These are phyloP conservation scores for Oncorhynchus clarkii DNA, from an alignment of 2,113 vertebrate genomes.

Conservation along the genomic window DNA sequence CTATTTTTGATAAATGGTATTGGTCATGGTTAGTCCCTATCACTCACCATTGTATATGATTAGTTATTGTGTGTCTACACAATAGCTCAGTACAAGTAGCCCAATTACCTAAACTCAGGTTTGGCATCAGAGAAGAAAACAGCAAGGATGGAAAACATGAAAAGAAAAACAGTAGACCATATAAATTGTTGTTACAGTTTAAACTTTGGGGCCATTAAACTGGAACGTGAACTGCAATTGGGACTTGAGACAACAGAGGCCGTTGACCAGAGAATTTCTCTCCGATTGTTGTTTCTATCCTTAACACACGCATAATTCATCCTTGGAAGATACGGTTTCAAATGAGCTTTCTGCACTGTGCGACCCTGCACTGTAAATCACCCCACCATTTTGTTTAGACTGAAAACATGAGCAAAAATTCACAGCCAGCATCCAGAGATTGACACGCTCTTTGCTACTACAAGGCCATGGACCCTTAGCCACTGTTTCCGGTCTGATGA, in stretches of 20 bases:
- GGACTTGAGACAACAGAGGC: not conserved
- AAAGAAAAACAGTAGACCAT: not conserved
- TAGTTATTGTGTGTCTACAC: no score
- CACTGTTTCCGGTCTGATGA: slow-evolving; percentile 8
- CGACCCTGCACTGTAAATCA: slow-evolving; percentile 15
- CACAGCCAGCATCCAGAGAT: slow-evolving; percentile 13
- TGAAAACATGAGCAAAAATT: slow-evolving; percentile 15
- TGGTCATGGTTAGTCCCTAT: no score
- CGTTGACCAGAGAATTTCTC: slow-evolving; percentile 1
- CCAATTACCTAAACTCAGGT: no score
- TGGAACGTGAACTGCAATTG: slow-evolving; percentile 1
- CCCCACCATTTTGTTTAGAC: slow-evolving; percentile 8
- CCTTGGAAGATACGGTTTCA: slow-evolving; percentile 11
- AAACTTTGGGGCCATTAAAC: not conserved
- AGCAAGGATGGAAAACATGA: no score
- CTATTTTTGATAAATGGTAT: no score
- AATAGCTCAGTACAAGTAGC: no score
- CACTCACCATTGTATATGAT: no score
- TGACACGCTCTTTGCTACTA: not conserved
- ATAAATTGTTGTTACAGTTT: not conserved
- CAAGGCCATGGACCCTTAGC: not conserved
- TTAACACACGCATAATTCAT: slow-evolving; percentile 6
- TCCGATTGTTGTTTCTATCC: slow-evolving; percentile 6
- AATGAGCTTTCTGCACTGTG: not conserved
- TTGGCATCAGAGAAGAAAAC: no score